Conservation (phyloP, 2,888 invertebrate species). For the Rhimphoctona megacephalus region DNA sequence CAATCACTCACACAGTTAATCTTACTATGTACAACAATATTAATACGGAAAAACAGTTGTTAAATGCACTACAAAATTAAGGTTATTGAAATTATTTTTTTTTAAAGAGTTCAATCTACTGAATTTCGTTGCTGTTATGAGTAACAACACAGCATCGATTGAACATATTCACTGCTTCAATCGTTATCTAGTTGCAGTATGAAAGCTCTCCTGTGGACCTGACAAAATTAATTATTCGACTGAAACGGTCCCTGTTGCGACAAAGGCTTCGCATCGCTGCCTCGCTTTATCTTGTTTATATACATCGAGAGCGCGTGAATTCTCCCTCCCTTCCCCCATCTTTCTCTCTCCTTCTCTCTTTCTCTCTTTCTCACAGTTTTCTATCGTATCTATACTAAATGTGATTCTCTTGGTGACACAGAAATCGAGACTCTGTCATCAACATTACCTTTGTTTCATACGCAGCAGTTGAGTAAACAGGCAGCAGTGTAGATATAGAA, state of each 20-base stretch:
- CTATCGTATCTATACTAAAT: slow-evolving; percentile 16
- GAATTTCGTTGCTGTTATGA: slow-evolving; percentile 22
- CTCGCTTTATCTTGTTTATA: slow-evolving; percentile 49
- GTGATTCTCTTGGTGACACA: slow-evolving; percentile 28
- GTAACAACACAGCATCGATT: slow-evolving; percentile 27
- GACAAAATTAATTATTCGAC: slow-evolving; percentile 64
- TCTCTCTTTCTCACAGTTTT: slow-evolving; percentile 2
- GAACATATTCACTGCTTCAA: slow-evolving; percentile 50
- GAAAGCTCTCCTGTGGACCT: slow-evolving; percentile 44
- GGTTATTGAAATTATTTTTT: slow-evolving; percentile 9
- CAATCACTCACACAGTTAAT: not conserved
- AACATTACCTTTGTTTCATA: slow-evolving; percentile 37
- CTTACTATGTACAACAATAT: not conserved
- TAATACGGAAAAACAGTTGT: not conserved
- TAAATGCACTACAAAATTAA: not conserved
- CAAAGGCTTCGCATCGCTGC: slow-evolving; percentile 62
- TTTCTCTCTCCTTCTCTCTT: not conserved
- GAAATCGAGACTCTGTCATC: slow-evolving; percentile 43
- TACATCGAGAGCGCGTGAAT: slow-evolving; percentile 27
- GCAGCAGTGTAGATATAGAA: slow-evolving; percentile 19
- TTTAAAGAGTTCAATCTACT: not conserved
- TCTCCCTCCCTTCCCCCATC: not conserved
- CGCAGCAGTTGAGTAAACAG: slow-evolving; percentile 1
- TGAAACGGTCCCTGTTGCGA: slow-evolving; percentile 51
- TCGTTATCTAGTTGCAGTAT: slow-evolving; percentile 56